Base-by-base conservation (phyloP, 1,140 invertebrate genomes). In the Drosophila hydei region DNA sequence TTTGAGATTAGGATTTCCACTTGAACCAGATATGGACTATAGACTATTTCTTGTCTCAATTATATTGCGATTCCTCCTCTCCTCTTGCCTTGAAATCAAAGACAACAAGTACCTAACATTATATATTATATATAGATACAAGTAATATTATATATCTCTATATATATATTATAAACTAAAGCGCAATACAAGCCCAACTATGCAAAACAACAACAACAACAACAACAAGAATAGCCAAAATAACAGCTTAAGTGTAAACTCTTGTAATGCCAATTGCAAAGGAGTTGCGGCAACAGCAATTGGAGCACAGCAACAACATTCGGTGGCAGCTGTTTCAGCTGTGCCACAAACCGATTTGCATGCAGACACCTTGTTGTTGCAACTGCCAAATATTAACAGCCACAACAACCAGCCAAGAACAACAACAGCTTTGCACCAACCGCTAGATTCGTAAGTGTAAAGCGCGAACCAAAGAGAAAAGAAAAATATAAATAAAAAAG, bases 361-460 rank as follows among this genome's bases (percentile, higher is more conserved):
- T 18, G 30, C 25, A 12, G n/a, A 9, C 19, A 16, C 12, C 16
- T 56, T 42, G 21, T 38, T 52, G 48, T 12, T 33, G 30, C 48
- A 50, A 38, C 16, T 58, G 52, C 16, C 52, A 30, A 38, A 8
- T 14, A 27, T 12, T 3, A 45, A 48, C 8, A 43, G 36, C 50
- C 45, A 45, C 25, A 27, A 40, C 30, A 30, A 43, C 21, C 27
- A 51, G 45, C 19, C 14, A 40, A 27, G 2, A 45, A 11, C 25
- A 36, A 12, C 21, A 58, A 33, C 43, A 42, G 56, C 36, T 50
- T 42, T 65, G 38, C 54, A 60, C 30, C 54, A 42, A 9, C 56
- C 70, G 3, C 33, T 68, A 4, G 58, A 71, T 42, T 51, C 68
- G 68, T 71, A 71, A 71, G 68, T 65, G 18, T 33, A 11, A 52